These are phyloP conservation scores for Physocephala rufipes DNA, from an alignment of 2,888 invertebrate genomes.

Conservation along the genomic window DNA sequence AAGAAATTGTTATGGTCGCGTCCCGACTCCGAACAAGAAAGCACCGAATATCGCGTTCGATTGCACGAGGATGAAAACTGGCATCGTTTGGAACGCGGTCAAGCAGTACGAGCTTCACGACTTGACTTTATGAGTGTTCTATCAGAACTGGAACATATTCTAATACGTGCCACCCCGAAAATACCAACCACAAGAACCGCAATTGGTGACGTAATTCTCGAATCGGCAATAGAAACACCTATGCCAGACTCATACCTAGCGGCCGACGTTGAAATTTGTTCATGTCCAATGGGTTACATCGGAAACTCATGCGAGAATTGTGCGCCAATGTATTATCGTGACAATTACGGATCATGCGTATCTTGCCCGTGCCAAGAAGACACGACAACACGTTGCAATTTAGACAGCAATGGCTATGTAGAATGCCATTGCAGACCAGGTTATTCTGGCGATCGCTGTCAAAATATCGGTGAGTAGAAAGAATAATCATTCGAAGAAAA, in stretches of 20 bases:
- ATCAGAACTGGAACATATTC: constrained; percentile 81
- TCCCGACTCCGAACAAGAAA: constrained; percentile 47
- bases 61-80: constrained; percentile 77
- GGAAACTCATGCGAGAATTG: constrained; percentile 88
- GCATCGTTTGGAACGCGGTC: constrained; percentile 69
- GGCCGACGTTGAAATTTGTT: constrained; percentile 84
- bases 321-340: constrained; percentile 76
- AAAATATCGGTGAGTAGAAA: constrained; percentile 68
- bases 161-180: constrained; percentile 83
- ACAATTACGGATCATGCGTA: constrained; percentile 67
- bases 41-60: constrained; percentile 68
- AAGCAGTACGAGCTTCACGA: constrained; percentile 73
- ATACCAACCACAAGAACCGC: constrained; percentile 66
- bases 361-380: constrained; percentile 76
- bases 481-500: not conserved
- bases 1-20: constrained; percentile 78
- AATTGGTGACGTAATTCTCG: constrained; percentile 86
- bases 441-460: constrained; percentile 74
- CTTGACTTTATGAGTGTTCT: constrained; percentile 86
- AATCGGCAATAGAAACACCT: constrained; percentile 71
- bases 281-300: constrained; percentile 81
- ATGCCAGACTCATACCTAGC: constrained; percentile 74
- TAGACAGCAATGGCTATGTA: constrained; percentile 73
- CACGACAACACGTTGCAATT: constrained; percentile 58
- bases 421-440: constrained; percentile 77